Percentiles rank a stretch among this genome's conserved stretches.
phyloP scores from a whole-genome alignment of 2,113 vertebrate genomes.

The Percopsis transmontana region DNA sequence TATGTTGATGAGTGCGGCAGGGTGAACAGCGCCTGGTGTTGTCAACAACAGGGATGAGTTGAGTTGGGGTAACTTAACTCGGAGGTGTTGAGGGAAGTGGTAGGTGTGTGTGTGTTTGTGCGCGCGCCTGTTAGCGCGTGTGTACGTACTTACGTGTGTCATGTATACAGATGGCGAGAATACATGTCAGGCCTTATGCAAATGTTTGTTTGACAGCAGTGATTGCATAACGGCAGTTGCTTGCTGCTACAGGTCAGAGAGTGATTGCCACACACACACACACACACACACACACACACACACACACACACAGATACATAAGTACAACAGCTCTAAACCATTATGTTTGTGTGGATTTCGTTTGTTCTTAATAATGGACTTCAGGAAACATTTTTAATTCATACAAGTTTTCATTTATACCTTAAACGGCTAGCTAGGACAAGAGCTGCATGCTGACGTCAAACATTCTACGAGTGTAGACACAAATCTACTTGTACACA shows the following conservation, averaged over 20 bases:
- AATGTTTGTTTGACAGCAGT: conserved; percentile 46
- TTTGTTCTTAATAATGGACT: conserved; percentile 12
- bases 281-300: conserved; percentile 24
- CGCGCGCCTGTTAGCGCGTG: conserved; percentile 47
- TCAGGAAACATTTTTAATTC: background rate
- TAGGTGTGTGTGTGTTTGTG: conserved; percentile 14
- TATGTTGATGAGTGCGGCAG: conserved; percentile 17
- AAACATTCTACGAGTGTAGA: background rate
- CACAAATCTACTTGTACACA: conserved; percentile 24
- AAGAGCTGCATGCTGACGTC: too few relatives aligned
- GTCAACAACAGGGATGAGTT: conserved; percentile 14
- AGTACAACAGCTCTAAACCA: conserved; percentile 22
- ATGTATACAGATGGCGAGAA: background rate
- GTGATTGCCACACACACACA: conserved; percentile 49
- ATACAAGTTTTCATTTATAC: background rate
- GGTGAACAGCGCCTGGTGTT: conserved; percentile 10
- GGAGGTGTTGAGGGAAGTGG: conserved; percentile 29
- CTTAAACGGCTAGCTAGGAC: too few relatives aligned
- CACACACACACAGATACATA: conserved; percentile 17
- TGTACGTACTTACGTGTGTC: background rate
- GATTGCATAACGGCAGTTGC: conserved; percentile 61
- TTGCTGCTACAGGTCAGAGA: conserved; percentile 63
- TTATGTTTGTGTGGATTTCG: background rate
- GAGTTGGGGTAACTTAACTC: conserved; percentile 36
- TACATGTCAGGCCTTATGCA: conserved; percentile 1